These are phyloP conservation scores for Zaprionus bogoriensis DNA, from an alignment of 2,888 invertebrate species.

Conservation along the genomic window DNA sequence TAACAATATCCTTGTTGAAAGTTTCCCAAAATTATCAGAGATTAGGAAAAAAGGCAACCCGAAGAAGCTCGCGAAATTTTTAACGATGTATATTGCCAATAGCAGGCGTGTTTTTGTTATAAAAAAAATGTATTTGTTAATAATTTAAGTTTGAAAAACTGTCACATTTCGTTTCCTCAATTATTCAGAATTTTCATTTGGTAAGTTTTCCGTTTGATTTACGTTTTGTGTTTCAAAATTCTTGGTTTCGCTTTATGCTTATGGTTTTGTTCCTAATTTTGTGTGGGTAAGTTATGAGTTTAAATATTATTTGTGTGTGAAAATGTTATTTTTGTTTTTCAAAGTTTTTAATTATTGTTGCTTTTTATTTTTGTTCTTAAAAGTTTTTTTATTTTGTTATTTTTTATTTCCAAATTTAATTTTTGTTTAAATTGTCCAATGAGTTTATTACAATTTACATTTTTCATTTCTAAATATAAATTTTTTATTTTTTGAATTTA, in stretches of 20 bases:
- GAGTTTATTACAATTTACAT: no score
- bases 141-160: conserved; percentile 34
- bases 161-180: conserved; percentile 14
- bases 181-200: conserved; percentile 14
- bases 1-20: conserved; percentile 75
- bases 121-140: conserved; percentile 38
- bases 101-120: conserved; percentile 68
- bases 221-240: background rate
- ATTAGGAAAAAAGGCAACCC: conserved; percentile 13
- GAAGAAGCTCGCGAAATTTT: conserved; percentile 61
- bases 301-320: background rate
- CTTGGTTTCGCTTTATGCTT: conserved; percentile 4
- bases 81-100: conserved; percentile 73
- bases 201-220: conserved; percentile 29
- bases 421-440: no score
- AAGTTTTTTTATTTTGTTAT: background rate
- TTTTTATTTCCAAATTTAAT: background rate
- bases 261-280: conserved; percentile 15
- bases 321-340: background rate
- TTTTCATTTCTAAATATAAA: no score
- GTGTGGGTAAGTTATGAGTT: conserved; percentile 29
- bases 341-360: background rate
- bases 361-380: background rate
- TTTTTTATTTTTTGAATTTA: no score
- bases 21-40: conserved; percentile 41